These are phyloP conservation scores for Syndactyla subalaris DNA, from an alignment of 2,797 vertebrate species.

Conservation along the genomic window DNA sequence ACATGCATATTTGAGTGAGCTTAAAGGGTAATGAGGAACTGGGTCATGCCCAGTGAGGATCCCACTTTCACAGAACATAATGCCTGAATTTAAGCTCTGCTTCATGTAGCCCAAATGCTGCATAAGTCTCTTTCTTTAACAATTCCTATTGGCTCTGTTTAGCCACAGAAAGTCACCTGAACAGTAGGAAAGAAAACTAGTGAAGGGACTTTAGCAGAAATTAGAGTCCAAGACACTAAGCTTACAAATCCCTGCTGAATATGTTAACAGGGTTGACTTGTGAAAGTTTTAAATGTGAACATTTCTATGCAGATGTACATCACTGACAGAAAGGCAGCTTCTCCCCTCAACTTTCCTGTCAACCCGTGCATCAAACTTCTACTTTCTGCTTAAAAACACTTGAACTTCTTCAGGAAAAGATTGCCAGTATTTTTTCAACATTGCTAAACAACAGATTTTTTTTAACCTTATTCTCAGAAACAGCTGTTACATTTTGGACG, in stretches of 20 bases:
- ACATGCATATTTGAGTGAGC: background rate
- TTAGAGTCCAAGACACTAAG: background rate
- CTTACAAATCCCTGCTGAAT: background rate
- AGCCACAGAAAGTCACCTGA: background rate
- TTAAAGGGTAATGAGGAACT: background rate
- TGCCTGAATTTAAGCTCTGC: background rate
- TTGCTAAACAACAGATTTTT: slow-evolving; percentile 42
- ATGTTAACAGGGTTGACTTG: background rate
- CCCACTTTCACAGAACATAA: background rate
- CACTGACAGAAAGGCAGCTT: background rate
- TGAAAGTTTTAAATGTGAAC: background rate
- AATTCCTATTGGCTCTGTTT: background rate
- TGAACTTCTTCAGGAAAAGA: background rate
- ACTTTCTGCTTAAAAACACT: background rate
- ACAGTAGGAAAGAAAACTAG: background rate
- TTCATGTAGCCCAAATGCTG: background rate
- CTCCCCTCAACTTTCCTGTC: background rate
- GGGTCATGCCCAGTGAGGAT: background rate
- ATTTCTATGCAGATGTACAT: background rate
- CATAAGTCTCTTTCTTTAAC: background rate
- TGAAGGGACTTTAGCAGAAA: background rate
- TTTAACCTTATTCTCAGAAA: slow-evolving; percentile 54
- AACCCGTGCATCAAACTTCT: background rate
- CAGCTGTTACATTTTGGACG: slow-evolving; percentile 51
- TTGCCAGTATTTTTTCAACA: slow-evolving; percentile 8